Conservation (phyloP, 2,888 invertebrate genomes). For the Tenthredo scrophulariae region DNA sequence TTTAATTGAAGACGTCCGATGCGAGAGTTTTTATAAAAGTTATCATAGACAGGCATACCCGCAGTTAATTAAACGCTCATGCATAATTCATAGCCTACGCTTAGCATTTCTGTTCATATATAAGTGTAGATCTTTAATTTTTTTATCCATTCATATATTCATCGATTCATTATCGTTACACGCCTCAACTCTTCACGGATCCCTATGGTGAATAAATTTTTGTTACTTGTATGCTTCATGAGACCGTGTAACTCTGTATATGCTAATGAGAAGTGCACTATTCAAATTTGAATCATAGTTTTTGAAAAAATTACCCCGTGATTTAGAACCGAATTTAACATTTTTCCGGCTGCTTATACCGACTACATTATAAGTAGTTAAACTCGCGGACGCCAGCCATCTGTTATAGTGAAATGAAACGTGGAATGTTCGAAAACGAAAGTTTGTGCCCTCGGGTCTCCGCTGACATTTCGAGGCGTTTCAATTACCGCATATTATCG, state of each 20-base stretch:
- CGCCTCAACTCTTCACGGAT: not conserved
- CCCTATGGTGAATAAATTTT: not conserved
- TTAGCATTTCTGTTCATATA: not conserved
- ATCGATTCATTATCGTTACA: not conserved
- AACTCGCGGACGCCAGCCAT: not conserved
- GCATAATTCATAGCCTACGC: conserved; percentile 1
- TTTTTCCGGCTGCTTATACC: not conserved
- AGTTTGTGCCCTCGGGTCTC: conserved; percentile 59
- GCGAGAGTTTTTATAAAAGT: not conserved
- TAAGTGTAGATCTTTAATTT: not conserved
- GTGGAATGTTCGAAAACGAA: conserved; percentile 63
- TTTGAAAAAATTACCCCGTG: not conserved
- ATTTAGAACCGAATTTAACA: not conserved
- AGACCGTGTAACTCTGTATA: not conserved
- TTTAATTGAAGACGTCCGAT: not conserved
- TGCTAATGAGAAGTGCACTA: not conserved
- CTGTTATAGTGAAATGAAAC: conserved; percentile 27
- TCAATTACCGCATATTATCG: conserved; percentile 53
- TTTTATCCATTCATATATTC: not conserved
- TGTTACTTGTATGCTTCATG: not conserved
- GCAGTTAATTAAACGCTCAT: not conserved
- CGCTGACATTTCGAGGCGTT: conserved; percentile 61
- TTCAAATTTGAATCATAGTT: not conserved
- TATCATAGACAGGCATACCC: not conserved
- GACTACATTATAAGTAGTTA: not conserved